Base-by-base conservation (phyloP, 1,140 invertebrate species). In the Listronotus bonariensis region DNA sequence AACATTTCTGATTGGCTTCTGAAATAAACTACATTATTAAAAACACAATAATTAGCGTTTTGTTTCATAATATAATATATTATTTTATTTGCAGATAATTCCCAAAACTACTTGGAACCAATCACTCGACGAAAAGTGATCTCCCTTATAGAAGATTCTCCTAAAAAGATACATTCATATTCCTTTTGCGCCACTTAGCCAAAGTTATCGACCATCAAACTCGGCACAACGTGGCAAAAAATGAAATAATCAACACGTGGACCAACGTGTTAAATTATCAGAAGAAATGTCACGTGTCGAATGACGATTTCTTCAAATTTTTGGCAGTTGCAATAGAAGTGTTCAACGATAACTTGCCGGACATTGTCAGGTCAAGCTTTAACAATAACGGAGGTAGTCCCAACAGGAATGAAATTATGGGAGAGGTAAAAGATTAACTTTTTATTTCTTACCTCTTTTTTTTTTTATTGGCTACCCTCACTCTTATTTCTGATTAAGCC, bases 101-200 rank as follows among this genome's bases (percentile, higher is more conserved):
- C 42, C 14, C 49, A 66, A 18, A 60, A 34, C 15, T 63, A 49
- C 42, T 51, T 69, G 49, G 62, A 69, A 51, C 32, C 58, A 14
- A 32, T 18, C n/a, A 54, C 36, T 36, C 52, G 64, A 17, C 53
- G 45, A 17, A 58, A 62, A 15, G 56, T 69, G 9, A 58, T 54
- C 17, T 9, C 15, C 8, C 15, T 54, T 15, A 53, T 69, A 14
- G 59, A 61, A 49, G 67, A 72, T 17, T 57, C 59, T 0, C 65
- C 70, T 0, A 65, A 68, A 72, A 70, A 71, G 86, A 91, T 67
- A 98, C 96, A 0, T 80, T 97, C 10, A 90, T 97, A 73, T 97
- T 93, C 79, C 82, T 99, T 62, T 92, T 97, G 85, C 85, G 90
- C 12, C 97, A 99, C 81, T 80, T 99, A 60, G 88, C 92, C 10